Evolutionary conservation across 2,888 invertebrate species (phyloP).

Genomic region (Gnatocerus cornutus): DNA sequence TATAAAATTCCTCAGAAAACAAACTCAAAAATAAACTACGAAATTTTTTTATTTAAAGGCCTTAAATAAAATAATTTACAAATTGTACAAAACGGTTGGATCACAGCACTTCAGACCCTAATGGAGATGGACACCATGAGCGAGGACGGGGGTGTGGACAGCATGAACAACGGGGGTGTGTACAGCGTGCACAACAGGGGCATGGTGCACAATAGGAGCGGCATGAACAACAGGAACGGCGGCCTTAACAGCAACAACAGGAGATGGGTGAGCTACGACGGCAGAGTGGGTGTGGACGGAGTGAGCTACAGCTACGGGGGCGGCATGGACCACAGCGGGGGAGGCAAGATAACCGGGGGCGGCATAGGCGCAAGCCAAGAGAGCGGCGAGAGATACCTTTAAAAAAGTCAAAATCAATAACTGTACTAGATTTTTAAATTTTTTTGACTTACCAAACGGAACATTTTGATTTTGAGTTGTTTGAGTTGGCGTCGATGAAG

Average conservation of each 20-base stretch:
- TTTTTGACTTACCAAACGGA: slow-evolving; percentile 29
- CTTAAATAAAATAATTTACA: slow-evolving; percentile 24
- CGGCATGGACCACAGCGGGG: slow-evolving; percentile 51
- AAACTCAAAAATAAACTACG: background rate
- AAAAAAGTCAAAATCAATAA: slow-evolving; percentile 42
- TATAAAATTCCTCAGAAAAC: background rate
- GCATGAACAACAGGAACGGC: slow-evolving; percentile 56
- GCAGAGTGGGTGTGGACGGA: slow-evolving; percentile 59
- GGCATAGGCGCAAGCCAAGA: slow-evolving; percentile 61
- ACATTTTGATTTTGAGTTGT: slow-evolving; percentile 27
- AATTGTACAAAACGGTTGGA: slow-evolving; percentile 4
- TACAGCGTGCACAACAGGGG: slow-evolving; percentile 62
- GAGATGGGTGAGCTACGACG: slow-evolving; percentile 58
- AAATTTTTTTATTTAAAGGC: slow-evolving; percentile 23
- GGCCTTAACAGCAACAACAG: slow-evolving; percentile 60
- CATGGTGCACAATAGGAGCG: slow-evolving; percentile 61
- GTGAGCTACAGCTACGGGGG: slow-evolving; percentile 55
- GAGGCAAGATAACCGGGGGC: slow-evolving; percentile 57
- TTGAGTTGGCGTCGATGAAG: slow-evolving; percentile 23
- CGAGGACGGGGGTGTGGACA: background rate
- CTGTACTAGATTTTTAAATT: background rate
- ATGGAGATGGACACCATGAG: slow-evolving; percentile 2
- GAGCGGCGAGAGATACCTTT: slow-evolving; percentile 54
- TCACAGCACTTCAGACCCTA: slow-evolving; percentile 9
- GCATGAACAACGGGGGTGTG: slow-evolving; percentile 56